Evolutionary conservation across 2,888 invertebrate genomes (phyloP).

Genomic region (Macrostomum cliftonense): DNA sequence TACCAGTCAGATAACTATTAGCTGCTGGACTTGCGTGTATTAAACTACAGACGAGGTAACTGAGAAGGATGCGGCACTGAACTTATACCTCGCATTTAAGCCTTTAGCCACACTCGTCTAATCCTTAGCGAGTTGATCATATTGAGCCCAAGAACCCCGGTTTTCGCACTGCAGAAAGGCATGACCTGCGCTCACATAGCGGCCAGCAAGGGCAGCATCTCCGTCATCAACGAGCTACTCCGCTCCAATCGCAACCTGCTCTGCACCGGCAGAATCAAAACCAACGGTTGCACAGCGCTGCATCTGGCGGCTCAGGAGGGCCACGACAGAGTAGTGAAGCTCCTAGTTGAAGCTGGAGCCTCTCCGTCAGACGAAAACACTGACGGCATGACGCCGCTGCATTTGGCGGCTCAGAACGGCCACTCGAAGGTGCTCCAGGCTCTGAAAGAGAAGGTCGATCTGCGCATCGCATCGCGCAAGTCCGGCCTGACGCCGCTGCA

Average conservation of each 20-base stretch:
- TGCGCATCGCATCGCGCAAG: conserved; percentile 51
- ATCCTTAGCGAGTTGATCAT: too few relatives aligned
- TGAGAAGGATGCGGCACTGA: too few relatives aligned
- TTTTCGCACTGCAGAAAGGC: conserved; percentile 62
- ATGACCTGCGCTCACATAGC: conserved; percentile 98
- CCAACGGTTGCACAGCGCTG: conserved; percentile 83
- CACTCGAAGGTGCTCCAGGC: conserved; percentile 81
- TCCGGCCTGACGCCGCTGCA: conserved; percentile 88
- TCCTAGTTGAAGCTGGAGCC: conserved; percentile 78
- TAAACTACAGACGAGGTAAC: too few relatives aligned
- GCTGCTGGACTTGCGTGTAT: too few relatives aligned
- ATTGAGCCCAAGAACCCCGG: too few relatives aligned
- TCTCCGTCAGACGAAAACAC: conserved; percentile 89
- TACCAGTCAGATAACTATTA: too few relatives aligned
- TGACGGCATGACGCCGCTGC: conserved; percentile 80
- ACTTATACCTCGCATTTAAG: too few relatives aligned
- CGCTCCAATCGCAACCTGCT: conserved; percentile 89
- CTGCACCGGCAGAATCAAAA: conserved; percentile 75
- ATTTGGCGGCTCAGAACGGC: conserved; percentile 83
- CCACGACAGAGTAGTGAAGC: conserved; percentile 83
- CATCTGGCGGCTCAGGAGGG: conserved; percentile 96
- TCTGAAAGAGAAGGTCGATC: conserved; percentile 58
- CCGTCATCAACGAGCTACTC: conserved; percentile 94
- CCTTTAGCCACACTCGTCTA: too few relatives aligned
- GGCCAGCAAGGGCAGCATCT: conserved; percentile 57